phyloP scores from a whole-genome alignment of 2,113 vertebrate species.

The Cettia cetti region DNA sequence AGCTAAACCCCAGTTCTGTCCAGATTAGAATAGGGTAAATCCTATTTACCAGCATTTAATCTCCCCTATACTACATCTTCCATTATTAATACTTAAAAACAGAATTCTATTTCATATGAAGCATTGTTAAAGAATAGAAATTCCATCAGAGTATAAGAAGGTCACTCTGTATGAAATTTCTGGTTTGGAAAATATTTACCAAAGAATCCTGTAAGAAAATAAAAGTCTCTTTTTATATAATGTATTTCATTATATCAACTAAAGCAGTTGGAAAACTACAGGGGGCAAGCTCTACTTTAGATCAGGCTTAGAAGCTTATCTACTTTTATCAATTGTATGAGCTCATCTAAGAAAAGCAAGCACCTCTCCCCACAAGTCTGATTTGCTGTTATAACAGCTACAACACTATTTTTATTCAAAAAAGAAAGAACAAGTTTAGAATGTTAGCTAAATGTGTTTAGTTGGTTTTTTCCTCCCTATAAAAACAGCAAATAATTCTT shows the following conservation, averaged over 20 bases:
- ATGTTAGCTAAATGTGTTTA: not conserved
- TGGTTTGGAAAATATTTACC: not conserved
- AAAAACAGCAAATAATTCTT: not conserved
- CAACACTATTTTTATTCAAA: not conserved
- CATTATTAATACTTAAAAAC: not conserved
- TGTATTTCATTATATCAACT: not conserved
- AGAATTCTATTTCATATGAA: not conserved
- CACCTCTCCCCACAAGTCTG: not conserved
- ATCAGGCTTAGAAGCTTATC: conserved; percentile 35
- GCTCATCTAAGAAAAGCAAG: not conserved
- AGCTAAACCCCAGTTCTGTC: not conserved
- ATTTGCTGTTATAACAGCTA: not conserved
- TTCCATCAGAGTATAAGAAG: not conserved
- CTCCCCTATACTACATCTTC: not conserved
- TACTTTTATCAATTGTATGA: not conserved
- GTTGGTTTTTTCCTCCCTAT: not conserved
- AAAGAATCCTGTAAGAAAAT: not conserved
- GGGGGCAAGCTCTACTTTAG: not conserved
- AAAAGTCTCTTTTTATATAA: not conserved
- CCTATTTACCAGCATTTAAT: not conserved
- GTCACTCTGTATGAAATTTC: not conserved
- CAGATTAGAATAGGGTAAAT: not conserved
- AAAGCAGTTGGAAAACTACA: not conserved
- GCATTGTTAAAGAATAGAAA: not conserved
- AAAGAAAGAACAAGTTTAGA: not conserved